These are phyloP conservation scores for Peribatodes rhomboidaria DNA, from an alignment of 2,888 invertebrate genomes.

Conservation along the genomic window DNA sequence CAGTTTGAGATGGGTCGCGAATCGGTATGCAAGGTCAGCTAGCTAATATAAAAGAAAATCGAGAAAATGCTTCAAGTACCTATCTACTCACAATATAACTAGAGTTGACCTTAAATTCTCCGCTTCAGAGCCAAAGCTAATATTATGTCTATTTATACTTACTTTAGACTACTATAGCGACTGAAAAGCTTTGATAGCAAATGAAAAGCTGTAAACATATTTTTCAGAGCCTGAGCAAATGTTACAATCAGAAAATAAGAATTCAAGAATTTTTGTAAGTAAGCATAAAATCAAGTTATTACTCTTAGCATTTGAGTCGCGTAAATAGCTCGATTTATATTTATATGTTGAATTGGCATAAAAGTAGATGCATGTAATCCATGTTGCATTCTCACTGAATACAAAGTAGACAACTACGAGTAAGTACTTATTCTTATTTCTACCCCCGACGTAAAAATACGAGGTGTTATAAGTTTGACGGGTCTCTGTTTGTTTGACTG, in stretches of 20 bases:
- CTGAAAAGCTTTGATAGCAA: background rate
- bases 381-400: no score
- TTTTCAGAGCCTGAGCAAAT: background rate
- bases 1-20: conserved; percentile 13
- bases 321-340: no score
- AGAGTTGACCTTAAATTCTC: background rate
- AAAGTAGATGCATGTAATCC: no score
- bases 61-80: conserved; percentile 6
- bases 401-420: no score
- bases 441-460: no score
- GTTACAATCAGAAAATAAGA: background rate
- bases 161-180: background rate
- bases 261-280: background rate
- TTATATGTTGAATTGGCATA: no score
- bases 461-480: no score
- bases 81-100: background rate
- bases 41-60: conserved; percentile 1
- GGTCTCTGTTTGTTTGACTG: no score
- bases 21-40: conserved; percentile 2
- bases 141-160: no score
- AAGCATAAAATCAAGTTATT: no score
- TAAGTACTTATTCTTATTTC: no score
- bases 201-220: background rate
- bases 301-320: no score
- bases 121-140: background rate